Conservation (phyloP, 2,888 invertebrate species). For the Strigamia crassipes region DNA sequence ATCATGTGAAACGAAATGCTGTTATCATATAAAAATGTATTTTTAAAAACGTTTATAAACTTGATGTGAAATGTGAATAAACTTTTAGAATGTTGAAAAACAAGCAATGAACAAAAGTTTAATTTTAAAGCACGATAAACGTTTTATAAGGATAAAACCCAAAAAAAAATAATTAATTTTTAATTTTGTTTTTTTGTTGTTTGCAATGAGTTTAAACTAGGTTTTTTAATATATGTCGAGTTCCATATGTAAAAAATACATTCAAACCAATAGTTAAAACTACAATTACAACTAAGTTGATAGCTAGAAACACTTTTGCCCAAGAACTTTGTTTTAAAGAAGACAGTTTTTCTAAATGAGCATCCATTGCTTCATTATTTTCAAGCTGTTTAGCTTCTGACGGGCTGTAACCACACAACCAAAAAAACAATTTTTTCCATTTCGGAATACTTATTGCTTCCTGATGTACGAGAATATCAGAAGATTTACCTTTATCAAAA, state of each 20-base stretch:
- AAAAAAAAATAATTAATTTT: too few relatives aligned
- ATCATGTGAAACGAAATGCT: conserved; percentile 15
- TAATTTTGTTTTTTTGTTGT: not conserved
- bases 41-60: conserved; percentile 45
- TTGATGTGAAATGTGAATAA: conserved; percentile 46
- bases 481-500: not conserved
- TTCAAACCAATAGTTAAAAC: not conserved
- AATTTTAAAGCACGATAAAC: not conserved
- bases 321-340: conserved; percentile 13
- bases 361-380: conserved; percentile 26
- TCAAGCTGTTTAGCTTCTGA: not conserved
- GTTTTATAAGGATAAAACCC: too few relatives aligned
- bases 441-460: not conserved
- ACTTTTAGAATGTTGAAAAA: conserved; percentile 43
- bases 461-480: not conserved
- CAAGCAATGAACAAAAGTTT: not conserved
- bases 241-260: not conserved
- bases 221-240: not conserved
- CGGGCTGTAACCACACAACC: conserved; percentile 35
- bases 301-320: conserved; percentile 50
- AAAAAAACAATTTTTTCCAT: conserved; percentile 42
- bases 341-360: conserved; percentile 13
- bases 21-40: conserved; percentile 43
- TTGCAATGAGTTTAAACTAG: not conserved
- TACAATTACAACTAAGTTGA: conserved; percentile 52